A percentile compares a stretch with the other conserved stretches of the same genome.
phyloP scores from a whole-genome alignment of 2,888 invertebrate species.

The Yponomeuta plumbellus region DNA sequence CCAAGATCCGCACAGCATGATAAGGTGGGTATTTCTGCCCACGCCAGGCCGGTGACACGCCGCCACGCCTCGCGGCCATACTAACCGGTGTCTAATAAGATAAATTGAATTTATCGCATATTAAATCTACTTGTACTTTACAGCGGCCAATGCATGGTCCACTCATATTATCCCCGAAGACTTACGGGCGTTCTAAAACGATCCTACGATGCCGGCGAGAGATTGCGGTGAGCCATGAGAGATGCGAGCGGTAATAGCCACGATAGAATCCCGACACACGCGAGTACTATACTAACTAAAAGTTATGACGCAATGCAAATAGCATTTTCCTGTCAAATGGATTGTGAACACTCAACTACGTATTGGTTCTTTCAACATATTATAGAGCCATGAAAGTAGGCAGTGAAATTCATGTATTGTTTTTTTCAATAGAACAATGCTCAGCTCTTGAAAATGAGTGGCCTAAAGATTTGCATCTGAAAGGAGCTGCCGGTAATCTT shows the following conservation, averaged over 20 bases:
- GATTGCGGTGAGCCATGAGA: conserved; percentile 26
- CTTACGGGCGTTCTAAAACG: conserved; percentile 34
- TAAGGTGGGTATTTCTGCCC: conserved; percentile 29
- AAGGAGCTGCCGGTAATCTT: conserved; percentile 42
- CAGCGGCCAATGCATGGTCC: conserved; percentile 38
- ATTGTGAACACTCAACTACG: neutral
- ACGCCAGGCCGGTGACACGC: conserved; percentile 38
- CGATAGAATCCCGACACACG: neutral
- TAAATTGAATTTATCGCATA: conserved; percentile 55
- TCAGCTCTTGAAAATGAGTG: conserved; percentile 47
- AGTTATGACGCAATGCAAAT: neutral
- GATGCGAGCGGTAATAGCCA: conserved; percentile 17
- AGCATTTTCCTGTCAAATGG: neutral
- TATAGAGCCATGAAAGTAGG: conserved; percentile 40
- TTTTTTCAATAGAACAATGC: conserved; percentile 52
- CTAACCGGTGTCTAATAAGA: conserved; percentile 47
- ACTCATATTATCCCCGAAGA: conserved; percentile 40
- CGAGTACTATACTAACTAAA: neutral
- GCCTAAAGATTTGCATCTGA: conserved; percentile 52
- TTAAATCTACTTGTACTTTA: conserved; percentile 45
- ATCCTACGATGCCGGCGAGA: conserved; percentile 23
- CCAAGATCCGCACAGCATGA: neutral
- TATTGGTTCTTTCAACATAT: conserved; percentile 7
- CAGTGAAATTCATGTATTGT: conserved; percentile 35
- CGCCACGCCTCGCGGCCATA: conserved; percentile 25